Evolutionary conservation across 2,888 invertebrate genomes (phyloP).

Genomic region (Tribolium freemani): DNA sequence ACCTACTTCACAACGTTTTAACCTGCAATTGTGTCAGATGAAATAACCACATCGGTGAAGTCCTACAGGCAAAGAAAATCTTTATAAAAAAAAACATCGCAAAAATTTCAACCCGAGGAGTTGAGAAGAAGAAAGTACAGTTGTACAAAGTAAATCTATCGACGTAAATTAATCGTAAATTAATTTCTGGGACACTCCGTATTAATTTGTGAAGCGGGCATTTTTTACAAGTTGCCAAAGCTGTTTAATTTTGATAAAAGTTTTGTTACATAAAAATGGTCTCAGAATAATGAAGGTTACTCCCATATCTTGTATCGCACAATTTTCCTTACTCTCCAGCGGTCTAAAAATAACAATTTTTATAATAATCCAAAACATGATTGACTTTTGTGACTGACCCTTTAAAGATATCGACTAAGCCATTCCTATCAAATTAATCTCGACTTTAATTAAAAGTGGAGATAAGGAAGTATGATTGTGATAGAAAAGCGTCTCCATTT

Average conservation of each 20-base stretch:
- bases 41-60: neutral
- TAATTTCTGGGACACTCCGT: no score
- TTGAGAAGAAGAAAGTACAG: no score
- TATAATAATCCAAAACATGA: neutral
- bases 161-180: no score
- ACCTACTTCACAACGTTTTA: constrained; percentile 14
- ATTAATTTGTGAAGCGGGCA: no score
- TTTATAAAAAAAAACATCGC: neutral
- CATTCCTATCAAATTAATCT: neutral
- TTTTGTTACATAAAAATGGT: neutral
- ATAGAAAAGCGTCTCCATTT: neutral
- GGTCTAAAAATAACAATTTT: neutral
- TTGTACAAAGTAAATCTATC: no score
- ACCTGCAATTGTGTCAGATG: constrained; percentile 26
- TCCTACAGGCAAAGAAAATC: neutral
- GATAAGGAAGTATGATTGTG: neutral
- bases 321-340: neutral
- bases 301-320: neutral
- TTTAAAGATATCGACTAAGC: neutral
- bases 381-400: neutral
- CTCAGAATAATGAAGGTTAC: neutral
- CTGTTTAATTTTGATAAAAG: no score
- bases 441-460: neutral
- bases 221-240: no score
- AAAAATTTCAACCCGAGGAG: neutral